Conservation (phyloP, 2,113 vertebrate species). For the Notiomystis cincta region DNA sequence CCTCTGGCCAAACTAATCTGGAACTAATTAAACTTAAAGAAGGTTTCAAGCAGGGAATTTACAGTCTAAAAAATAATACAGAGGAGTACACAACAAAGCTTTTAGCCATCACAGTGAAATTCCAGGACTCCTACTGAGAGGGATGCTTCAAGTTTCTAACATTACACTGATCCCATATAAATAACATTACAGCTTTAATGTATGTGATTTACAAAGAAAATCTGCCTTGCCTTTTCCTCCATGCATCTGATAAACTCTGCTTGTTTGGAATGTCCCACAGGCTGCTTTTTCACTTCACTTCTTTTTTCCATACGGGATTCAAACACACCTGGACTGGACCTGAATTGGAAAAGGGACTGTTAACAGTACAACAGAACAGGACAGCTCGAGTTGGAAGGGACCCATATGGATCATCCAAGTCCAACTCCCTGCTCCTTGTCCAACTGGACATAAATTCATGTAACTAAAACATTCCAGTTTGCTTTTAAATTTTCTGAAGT, state of each 20-base stretch:
- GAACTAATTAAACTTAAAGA: neutral
- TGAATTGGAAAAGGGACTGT: conserved; percentile 42
- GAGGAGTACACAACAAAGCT: neutral
- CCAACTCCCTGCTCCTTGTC: neutral
- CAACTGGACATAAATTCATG: neutral
- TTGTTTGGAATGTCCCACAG: conserved; percentile 83
- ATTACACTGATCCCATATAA: neutral
- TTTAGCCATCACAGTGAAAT: neutral
- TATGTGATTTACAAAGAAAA: neutral
- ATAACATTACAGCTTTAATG: neutral
- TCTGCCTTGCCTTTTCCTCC: conserved; percentile 80
- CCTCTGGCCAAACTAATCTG: neutral
- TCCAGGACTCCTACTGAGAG: neutral
- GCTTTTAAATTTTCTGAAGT: neutral
- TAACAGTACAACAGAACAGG: neutral
- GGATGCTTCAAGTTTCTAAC: neutral
- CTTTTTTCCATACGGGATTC: conserved; percentile 80
- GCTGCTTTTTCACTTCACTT: conserved; percentile 76
- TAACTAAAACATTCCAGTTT: neutral
- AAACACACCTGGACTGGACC: conserved; percentile 84
- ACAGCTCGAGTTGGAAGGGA: neutral
- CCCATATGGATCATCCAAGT: neutral
- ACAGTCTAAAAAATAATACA: neutral
- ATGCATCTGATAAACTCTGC: conserved; percentile 82
- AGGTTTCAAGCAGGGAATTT: neutral